Percentiles rank a stretch among this genome's conserved stretches.
phyloP scores from a whole-genome alignment of 2,888 invertebrate species.

The Aradus depressus region DNA sequence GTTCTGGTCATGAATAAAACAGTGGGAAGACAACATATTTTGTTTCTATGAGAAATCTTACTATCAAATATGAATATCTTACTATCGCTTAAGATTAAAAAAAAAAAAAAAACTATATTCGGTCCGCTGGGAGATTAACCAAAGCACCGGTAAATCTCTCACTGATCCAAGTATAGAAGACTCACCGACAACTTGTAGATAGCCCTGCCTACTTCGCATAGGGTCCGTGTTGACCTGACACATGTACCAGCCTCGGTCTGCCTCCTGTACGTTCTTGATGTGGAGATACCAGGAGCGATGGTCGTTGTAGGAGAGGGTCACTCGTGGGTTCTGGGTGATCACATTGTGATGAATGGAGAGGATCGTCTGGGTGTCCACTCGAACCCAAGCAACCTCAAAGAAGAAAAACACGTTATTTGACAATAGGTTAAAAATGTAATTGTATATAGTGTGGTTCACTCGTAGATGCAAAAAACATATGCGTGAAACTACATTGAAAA shows the following conservation, averaged over 20 bases:
- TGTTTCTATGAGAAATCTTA: too few species aligned
- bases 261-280: slow-evolving; percentile 75
- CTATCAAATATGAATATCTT: neutral
- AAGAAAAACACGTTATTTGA: slow-evolving; percentile 1
- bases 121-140: too few species aligned
- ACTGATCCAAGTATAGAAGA: slow-evolving; percentile 31
- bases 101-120: neutral
- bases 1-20: too few species aligned
- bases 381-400: slow-evolving; percentile 78
- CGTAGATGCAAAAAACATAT: too few species aligned
- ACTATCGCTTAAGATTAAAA: too few species aligned
- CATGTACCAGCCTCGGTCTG: slow-evolving; percentile 85
- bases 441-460: too few species aligned
- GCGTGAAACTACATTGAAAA: too few species aligned
- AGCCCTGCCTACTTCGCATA: slow-evolving; percentile 79
- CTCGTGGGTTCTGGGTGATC: slow-evolving; percentile 80
- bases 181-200: slow-evolving; percentile 83
- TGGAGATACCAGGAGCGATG: slow-evolving; percentile 86
- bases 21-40: too few species aligned
- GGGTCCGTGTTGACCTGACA: slow-evolving; percentile 88
- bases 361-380: slow-evolving; percentile 84
- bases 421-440: too few species aligned
- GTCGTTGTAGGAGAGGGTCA: slow-evolving; percentile 76
- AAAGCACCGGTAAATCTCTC: too few species aligned
- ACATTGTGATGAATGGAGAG: slow-evolving; percentile 84